Conservation (phyloP, 2,888 invertebrate genomes). For the Caenorhabditis panamensis region DNA sequence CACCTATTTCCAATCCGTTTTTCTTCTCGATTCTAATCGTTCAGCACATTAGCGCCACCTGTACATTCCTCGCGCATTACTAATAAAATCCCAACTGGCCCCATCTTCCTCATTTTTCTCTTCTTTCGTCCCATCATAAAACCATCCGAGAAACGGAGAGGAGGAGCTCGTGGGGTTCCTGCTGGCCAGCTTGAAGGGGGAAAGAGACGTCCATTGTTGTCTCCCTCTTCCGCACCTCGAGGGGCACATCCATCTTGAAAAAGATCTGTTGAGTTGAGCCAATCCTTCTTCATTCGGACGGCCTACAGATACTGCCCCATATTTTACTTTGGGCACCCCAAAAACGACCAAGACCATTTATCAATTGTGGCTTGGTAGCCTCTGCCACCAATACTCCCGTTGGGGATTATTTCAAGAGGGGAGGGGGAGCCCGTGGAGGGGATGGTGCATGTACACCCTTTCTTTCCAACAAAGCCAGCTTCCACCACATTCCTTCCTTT, state of each 20-base stretch:
- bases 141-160: slow-evolving; percentile 21
- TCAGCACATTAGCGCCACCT: slow-evolving; percentile 59
- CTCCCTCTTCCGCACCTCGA: slow-evolving; percentile 5
- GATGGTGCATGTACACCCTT: slow-evolving; percentile 35
- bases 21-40: slow-evolving; percentile 59
- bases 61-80: slow-evolving; percentile 58
- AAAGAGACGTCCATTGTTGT: neutral
- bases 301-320: slow-evolving; percentile 42
- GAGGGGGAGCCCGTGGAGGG: slow-evolving; percentile 35
- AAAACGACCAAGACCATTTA: slow-evolving; percentile 62
- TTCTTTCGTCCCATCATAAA: slow-evolving; percentile 35
- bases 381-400: slow-evolving; percentile 53
- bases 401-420: slow-evolving; percentile 58
- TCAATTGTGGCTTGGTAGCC: slow-evolving; percentile 56
- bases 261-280: slow-evolving; percentile 58
- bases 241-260: slow-evolving; percentile 56
- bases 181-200: neutral
- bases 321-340: slow-evolving; percentile 51
- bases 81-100: slow-evolving; percentile 36
- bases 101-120: slow-evolving; percentile 10
- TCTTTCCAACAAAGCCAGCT: slow-evolving; percentile 15
- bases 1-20: slow-evolving; percentile 34
- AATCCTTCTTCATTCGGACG: slow-evolving; percentile 51
- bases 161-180: neutral
- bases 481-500: slow-evolving; percentile 1